Evolutionary conservation across 2,797 vertebrate species (phyloP), one percentile per base, ranked within the genome.

Genomic region (Phalloptychus januarius): DNA sequence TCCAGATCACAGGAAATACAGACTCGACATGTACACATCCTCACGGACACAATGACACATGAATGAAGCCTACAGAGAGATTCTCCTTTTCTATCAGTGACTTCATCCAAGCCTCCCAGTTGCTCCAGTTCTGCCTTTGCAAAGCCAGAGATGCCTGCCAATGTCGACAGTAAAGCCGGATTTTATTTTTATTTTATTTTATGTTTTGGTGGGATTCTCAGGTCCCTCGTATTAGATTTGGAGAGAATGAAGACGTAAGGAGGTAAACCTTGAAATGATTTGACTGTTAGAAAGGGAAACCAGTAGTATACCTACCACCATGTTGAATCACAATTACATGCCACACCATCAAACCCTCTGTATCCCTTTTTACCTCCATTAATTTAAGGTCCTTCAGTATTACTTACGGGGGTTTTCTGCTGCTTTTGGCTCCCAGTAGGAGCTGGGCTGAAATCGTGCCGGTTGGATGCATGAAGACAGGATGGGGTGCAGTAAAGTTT

Each of bases 101-200:
- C 63, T 67, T 67, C 36, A 40, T 67, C 36, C 36, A 67, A 23
- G 87, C 90, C 79, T 87, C 78, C 83, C 85, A 80, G 80, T 79
- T 83, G 74, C 82, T 84, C 52, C 38, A 69, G 76, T 79, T 77
- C 84, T 86, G 86, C 85, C 88, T 91, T 90, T 54, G 45, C 73
- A 88, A 87, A 89, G 86, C 90, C 91, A 87, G 86, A 72, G 85
- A 85, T 90, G 89, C 88, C 88, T 89, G 89, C 79, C 76, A 74
- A 86, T 33, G 65, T 87, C 72, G 63, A 77, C 56, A 71, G 75
- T 48, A 67, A 77, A 74, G 72, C 74, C 72, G 6, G 33, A 46
- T 75, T 16, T 58, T 56, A n/a, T 11, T 50, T 23, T n/a, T n/a
- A 7, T 7, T 23, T 3, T 23, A 8, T 50, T 25, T 25, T 52